phyloP scores from a whole-genome alignment of 2,113 vertebrate genomes.

The Cyrtonyx montezumae region DNA sequence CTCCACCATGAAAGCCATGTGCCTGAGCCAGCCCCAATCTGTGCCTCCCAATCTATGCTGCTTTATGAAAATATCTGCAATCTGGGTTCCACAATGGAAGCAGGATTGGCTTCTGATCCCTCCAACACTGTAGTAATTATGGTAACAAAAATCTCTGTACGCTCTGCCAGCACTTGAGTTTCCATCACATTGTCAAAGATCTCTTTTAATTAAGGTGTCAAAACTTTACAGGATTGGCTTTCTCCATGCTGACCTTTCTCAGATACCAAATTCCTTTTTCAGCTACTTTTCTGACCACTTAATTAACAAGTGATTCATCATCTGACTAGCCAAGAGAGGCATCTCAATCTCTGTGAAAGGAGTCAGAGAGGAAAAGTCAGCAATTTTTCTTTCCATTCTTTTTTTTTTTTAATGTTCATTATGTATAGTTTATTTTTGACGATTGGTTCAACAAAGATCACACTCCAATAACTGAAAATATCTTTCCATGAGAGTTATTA shows the following conservation, averaged over 20 bases:
- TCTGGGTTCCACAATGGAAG: not conserved
- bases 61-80: not conserved
- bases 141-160: not conserved
- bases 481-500: not conserved
- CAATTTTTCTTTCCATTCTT: not conserved
- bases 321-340: not conserved
- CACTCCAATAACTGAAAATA: not conserved
- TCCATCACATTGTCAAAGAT: not conserved
- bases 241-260: not conserved
- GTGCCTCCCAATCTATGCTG: fast-evolving
- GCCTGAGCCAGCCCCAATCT: not conserved
- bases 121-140: not conserved
- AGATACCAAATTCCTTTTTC: not conserved
- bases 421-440: not conserved
- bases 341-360: not conserved
- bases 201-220: slow-evolving; percentile 17
- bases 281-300: slow-evolving; percentile 2
- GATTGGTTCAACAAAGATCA: not conserved
- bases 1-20: fast-evolving
- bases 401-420: not conserved
- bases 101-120: not conserved
- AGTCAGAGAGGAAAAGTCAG: not conserved
- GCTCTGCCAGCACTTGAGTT: not conserved
- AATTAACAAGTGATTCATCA: slow-evolving; percentile 18
- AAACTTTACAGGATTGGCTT: not conserved